Percentiles rank a stretch among this genome's conserved stretches.
Evolutionary conservation across 2,888 invertebrate genomes (phyloP).

Genomic region (Andrena fulva): DNA sequence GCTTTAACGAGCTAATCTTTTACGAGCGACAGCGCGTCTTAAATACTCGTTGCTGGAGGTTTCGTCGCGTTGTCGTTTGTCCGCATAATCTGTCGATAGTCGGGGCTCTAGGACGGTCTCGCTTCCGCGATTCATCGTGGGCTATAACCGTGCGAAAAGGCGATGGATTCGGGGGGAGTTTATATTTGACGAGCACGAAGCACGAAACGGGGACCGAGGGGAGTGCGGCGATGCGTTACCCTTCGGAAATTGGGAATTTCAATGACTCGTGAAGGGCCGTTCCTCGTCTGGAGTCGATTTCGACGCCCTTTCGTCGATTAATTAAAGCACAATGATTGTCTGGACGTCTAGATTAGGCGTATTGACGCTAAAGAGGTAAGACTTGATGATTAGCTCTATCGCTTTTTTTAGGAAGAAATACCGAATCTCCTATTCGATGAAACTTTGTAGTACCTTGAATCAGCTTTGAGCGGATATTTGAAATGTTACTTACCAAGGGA

Average conservation of each 20-base stretch:
- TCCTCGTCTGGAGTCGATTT: conserved; percentile 31
- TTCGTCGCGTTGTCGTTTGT: background rate
- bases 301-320: background rate
- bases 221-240: conserved; percentile 62
- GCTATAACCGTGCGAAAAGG: conserved; percentile 38
- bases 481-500: too few relatives aligned
- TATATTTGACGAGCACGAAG: conserved; percentile 72
- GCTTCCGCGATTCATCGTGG: background rate
- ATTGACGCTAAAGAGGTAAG: too few relatives aligned
- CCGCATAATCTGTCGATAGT: conserved; percentile 39
- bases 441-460: too few relatives aligned
- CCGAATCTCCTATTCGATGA: too few relatives aligned
- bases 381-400: too few relatives aligned
- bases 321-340: background rate
- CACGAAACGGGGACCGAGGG: conserved; percentile 67
- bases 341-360: background rate
- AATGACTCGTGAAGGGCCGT: conserved; percentile 50
- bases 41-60: conserved; percentile 33
- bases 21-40: conserved; percentile 24
- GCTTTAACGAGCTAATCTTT: conserved; percentile 64
- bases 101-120: conserved; percentile 12
- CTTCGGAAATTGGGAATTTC: conserved; percentile 65
- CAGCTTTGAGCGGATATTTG: too few relatives aligned
- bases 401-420: too few relatives aligned
- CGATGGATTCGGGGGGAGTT: conserved; percentile 70